These are phyloP conservation scores for Anseranas semipalmata DNA, from an alignment of 2,113 vertebrate species.

Conservation along the genomic window DNA sequence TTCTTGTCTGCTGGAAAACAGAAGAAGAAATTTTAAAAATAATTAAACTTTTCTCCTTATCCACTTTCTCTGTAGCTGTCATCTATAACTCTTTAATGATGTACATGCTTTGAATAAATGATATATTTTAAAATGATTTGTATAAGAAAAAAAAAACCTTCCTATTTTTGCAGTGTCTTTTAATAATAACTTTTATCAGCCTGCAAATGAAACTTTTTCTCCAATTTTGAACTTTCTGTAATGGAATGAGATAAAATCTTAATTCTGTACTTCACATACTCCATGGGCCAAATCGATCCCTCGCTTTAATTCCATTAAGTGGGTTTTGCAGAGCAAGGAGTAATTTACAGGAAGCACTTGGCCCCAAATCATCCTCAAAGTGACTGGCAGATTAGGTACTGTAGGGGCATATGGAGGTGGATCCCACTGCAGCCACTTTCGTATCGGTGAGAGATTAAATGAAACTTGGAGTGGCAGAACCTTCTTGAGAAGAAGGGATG, in stretches of 20 bases:
- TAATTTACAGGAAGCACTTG: not conserved
- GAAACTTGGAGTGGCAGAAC: not conserved
- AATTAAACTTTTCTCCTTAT: slow-evolving; percentile 6
- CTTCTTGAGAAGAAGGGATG: not conserved
- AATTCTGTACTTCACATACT: not conserved
- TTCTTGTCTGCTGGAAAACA: not conserved
- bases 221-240: not conserved
- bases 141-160: not conserved
- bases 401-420: rapidly evolving
- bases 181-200: not conserved
- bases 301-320: not conserved
- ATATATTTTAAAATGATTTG: not conserved
- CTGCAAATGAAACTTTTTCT: not conserved
- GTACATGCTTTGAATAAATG: not conserved
- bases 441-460: not conserved
- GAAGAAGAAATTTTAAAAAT: not conserved
- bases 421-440: not conserved
- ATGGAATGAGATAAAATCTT: not conserved
- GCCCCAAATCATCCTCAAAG: not conserved
- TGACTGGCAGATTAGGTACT: not conserved
- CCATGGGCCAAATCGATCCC: not conserved
- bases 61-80: not conserved
- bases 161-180: not conserved
- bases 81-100: not conserved
- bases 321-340: not conserved